phyloP scores from a whole-genome alignment of 2,113 vertebrate genomes.

The Phylloscopus whistleri region DNA sequence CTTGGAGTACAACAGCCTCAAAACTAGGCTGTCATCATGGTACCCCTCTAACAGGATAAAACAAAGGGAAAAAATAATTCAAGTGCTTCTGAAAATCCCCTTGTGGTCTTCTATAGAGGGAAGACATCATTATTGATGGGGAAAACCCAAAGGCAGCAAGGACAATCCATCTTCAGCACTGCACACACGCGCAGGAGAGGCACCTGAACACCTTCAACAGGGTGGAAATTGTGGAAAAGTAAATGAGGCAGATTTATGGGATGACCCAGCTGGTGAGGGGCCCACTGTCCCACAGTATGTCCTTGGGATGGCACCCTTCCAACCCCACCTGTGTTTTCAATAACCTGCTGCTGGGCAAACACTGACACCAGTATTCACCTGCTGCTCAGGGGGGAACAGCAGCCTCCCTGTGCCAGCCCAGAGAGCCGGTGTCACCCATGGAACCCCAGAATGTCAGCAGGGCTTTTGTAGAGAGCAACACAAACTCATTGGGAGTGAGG shows the following conservation, averaged over 20 bases:
- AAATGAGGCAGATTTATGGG: not conserved
- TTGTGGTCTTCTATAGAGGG: not conserved
- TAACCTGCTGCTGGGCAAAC: not conserved
- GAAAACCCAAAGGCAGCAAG: not conserved
- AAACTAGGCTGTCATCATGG: not conserved
- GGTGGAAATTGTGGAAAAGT: not conserved
- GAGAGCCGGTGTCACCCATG: not conserved
- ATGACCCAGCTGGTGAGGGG: not conserved
- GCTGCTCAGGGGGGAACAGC: not conserved
- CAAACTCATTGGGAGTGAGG: fast-evolving
- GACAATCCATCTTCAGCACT: not conserved
- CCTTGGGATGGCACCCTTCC: not conserved
- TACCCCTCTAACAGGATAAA: not conserved
- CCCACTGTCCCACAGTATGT: not conserved
- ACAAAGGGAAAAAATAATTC: not conserved
- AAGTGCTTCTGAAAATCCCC: not conserved
- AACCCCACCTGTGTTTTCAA: not conserved
- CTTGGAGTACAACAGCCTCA: not conserved
- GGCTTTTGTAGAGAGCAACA: not conserved
- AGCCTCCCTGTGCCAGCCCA: fast-evolving
- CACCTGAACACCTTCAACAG: not conserved
- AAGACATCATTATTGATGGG: not conserved
- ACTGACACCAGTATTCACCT: too few species aligned
- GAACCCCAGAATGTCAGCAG: not conserved
- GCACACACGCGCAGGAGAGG: not conserved